These are phyloP conservation scores for Theretra japonica DNA, from an alignment of 2,888 invertebrate species.

Conservation along the genomic window DNA sequence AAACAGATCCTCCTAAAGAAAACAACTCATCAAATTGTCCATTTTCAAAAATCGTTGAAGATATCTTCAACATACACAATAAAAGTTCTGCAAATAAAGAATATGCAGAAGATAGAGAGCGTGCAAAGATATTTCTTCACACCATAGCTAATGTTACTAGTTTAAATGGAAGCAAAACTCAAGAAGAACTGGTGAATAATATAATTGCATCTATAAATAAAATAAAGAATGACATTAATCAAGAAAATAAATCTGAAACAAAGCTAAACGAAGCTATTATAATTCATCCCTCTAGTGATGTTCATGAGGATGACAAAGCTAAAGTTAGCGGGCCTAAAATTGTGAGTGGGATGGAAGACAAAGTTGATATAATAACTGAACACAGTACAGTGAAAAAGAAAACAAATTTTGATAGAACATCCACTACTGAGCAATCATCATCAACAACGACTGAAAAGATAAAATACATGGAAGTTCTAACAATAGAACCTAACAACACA, in stretches of 20 bases:
- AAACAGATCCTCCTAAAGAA: slow-evolving; percentile 42
- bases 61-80: slow-evolving; percentile 72
- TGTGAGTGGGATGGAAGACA: slow-evolving; percentile 72
- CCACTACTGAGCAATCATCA: slow-evolving; percentile 23
- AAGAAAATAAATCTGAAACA: slow-evolving; percentile 48
- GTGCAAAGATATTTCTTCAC: slow-evolving; percentile 83
- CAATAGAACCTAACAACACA: slow-evolving; percentile 74
- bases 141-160: slow-evolving; percentile 82
- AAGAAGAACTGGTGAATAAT: slow-evolving; percentile 72
- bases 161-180: slow-evolving; percentile 57
- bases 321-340: slow-evolving; percentile 54
- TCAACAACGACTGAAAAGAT: slow-evolving; percentile 54
- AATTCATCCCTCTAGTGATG: slow-evolving; percentile 47
- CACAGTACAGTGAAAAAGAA: slow-evolving; percentile 42
- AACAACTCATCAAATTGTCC: slow-evolving; percentile 68
- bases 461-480: slow-evolving; percentile 72
- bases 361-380: slow-evolving; percentile 50
- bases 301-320: slow-evolving; percentile 30
- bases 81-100: slow-evolving; percentile 53
- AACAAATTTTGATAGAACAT: slow-evolving; percentile 35
- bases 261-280: slow-evolving; percentile 75
- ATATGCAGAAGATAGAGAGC: slow-evolving; percentile 65
- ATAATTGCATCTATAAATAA: slow-evolving; percentile 77
- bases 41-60: slow-evolving; percentile 75
- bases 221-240: slow-evolving; percentile 71